Percentiles rank a stretch among this genome's conserved stretches.
phyloP scores from a whole-genome alignment of 2,113 vertebrate genomes.

The Meleagris gallopavo region DNA sequence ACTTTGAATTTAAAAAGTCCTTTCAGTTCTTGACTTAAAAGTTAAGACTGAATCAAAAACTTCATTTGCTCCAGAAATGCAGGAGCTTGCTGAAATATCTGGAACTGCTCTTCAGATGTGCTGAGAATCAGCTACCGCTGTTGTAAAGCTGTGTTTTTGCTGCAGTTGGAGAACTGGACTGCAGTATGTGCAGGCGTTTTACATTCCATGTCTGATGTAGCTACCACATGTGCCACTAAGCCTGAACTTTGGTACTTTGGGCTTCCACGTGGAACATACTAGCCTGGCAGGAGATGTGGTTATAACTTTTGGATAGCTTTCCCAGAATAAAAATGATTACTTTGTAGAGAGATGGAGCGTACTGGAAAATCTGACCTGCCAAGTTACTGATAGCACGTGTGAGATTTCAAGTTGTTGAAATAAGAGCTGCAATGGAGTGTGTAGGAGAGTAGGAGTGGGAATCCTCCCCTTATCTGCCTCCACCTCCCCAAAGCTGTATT shows the following conservation, averaged over 20 bases:
- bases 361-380: background rate
- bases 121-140: background rate
- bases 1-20: background rate
- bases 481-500: accelerated
- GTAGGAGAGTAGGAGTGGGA: background rate
- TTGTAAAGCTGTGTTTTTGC: background rate
- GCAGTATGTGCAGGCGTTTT: background rate
- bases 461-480: background rate
- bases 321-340: background rate
- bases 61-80: background rate
- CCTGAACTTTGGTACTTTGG: background rate
- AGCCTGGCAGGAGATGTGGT: background rate
- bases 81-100: background rate
- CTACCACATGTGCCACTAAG: accelerated
- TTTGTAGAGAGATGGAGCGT: background rate
- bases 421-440: background rate
- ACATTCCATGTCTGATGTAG: background rate
- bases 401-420: background rate
- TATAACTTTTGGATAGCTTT: background rate
- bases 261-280: background rate
- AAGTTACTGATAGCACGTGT: background rate
- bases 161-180: background rate
- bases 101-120: background rate
- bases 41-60: conserved; percentile 29
- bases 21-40: conserved; percentile 21